Conservation (phyloP, 2,113 vertebrate genomes). For the Cavia porcellus region DNA sequence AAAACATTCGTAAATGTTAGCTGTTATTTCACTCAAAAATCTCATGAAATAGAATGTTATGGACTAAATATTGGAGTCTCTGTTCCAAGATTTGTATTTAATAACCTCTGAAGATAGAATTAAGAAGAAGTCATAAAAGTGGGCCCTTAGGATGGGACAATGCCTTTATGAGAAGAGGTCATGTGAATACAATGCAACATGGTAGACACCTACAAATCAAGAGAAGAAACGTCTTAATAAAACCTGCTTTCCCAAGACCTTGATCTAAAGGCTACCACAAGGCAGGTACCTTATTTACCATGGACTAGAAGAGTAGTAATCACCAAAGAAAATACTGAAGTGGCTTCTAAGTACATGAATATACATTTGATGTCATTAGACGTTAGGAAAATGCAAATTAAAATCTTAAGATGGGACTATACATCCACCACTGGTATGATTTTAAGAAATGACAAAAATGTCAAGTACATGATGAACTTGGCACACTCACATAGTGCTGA, state of each 20-base stretch:
- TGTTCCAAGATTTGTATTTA: neutral
- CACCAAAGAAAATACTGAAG: neutral
- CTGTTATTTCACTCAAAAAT: slow-evolving; percentile 24
- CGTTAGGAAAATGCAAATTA: neutral
- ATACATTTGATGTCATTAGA: neutral
- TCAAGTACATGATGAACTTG: neutral
- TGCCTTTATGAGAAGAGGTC: neutral
- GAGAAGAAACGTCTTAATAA: neutral
- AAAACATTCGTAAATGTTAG: slow-evolving; percentile 2
- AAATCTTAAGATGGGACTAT: neutral
- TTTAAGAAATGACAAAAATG: neutral
- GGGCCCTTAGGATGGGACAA: neutral
- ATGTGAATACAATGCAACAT: neutral
- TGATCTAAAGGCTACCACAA: neutral
- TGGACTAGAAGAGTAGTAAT: neutral
- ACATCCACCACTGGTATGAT: neutral
- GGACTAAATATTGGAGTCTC: neutral
- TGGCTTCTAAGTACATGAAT: neutral
- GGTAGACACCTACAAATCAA: neutral
- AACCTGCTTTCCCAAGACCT: neutral
- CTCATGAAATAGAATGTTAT: neutral
- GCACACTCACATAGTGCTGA: neutral
- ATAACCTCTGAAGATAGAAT: neutral
- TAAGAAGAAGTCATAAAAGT: neutral
- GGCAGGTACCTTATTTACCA: neutral